These are phyloP conservation scores for Cercopithecus hamlyni DNA, from an alignment of 2,797 vertebrate species.

Conservation along the genomic window DNA sequence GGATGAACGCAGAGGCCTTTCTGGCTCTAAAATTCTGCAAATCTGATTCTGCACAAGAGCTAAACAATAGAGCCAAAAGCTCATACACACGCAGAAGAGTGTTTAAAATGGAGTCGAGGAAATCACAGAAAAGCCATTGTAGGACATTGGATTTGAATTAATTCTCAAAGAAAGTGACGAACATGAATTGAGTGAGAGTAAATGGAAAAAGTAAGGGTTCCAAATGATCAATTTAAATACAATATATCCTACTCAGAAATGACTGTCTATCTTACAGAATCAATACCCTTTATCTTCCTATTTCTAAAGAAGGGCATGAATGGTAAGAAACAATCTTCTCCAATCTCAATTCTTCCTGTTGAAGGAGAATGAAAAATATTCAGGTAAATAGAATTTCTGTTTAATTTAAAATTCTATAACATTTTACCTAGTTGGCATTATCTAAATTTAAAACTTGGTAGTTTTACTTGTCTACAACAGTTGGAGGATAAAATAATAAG, in stretches of 20 bases:
- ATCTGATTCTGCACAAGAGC: not conserved
- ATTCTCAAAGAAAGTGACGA: constrained; percentile 39
- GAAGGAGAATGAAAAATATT: not conserved
- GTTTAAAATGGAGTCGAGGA: not conserved
- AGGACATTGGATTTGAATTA: constrained; percentile 28
- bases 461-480: not conserved
- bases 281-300: not conserved
- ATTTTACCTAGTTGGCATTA: constrained; percentile 11
- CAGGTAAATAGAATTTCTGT: constrained; percentile 34
- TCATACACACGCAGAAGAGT: not conserved
- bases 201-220: constrained; percentile 9
- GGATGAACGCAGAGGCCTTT: not conserved
- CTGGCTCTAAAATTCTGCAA: not conserved
- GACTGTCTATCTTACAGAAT: not conserved
- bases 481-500: constrained; percentile 14
- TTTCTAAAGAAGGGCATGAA: constrained; percentile 23
- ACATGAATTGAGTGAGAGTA: constrained; percentile 28
- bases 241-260: not conserved
- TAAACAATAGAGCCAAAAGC: not conserved
- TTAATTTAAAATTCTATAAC: constrained; percentile 31
- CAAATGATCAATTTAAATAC: constrained; percentile 26
- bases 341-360: not conserved
- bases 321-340: not conserved
- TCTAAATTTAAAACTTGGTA: constrained; percentile 27
- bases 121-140: not conserved